A percentile compares a stretch with the other conserved stretches of the same genome.
phyloP scores from a whole-genome alignment of 1,140 invertebrate species.

The Lucilia sericata region DNA sequence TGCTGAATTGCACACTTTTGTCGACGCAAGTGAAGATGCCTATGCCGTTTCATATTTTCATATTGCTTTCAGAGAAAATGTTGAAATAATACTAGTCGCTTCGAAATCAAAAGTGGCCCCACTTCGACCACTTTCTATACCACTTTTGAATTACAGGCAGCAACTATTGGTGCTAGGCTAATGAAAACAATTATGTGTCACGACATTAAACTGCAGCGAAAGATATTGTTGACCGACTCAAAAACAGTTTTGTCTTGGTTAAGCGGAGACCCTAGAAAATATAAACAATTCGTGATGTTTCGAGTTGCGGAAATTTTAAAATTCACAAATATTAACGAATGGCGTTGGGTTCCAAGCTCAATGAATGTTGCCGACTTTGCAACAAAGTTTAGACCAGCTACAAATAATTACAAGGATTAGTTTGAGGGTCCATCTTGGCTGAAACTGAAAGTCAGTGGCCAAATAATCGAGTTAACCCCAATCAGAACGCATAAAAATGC shows the following conservation, averaged over 20 bases:
- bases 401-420: not conserved
- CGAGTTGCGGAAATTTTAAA: conserved; percentile 47
- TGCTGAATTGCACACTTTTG: conserved; percentile 49
- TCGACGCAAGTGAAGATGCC: conserved; percentile 50
- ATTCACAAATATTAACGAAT: conserved; percentile 51
- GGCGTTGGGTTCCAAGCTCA: conserved; percentile 57
- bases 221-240: not conserved
- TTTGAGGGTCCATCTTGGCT: conserved; percentile 8
- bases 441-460: not conserved
- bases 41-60: conserved; percentile 50
- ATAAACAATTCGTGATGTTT: conserved; percentile 27
- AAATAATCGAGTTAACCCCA: not conserved
- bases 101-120: conserved; percentile 64
- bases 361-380: conserved; percentile 59
- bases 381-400: not conserved
- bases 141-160: conserved; percentile 67
- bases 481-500: not conserved
- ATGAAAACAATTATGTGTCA: not conserved
- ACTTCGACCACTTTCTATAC: conserved; percentile 60
- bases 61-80: not conserved
- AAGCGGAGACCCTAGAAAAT: not conserved
- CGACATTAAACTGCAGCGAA: not conserved
- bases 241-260: conserved; percentile 32
- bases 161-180: conserved; percentile 59
- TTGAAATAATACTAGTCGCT: conserved; percentile 38